These are phyloP conservation scores for Crocuta crocuta DNA, from an alignment of 2,113 vertebrate genomes.

Conservation along the genomic window DNA sequence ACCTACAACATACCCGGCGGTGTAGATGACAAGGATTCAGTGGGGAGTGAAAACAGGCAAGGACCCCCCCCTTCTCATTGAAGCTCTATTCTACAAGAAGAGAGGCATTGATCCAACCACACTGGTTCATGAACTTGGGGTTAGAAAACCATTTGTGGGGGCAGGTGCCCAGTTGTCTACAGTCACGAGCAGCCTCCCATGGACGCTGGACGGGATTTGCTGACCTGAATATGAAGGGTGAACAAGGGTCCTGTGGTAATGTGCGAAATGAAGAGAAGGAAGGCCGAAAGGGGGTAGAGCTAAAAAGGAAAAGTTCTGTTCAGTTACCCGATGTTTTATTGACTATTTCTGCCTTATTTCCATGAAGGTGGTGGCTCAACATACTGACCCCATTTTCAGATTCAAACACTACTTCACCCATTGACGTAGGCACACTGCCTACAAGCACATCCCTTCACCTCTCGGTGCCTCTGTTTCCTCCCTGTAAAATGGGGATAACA, in stretches of 20 bases:
- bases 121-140: background rate
- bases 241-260: background rate
- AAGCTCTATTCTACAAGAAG: background rate
- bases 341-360: background rate
- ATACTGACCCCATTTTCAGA: background rate
- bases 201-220: background rate
- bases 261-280: background rate
- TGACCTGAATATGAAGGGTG: background rate
- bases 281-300: too few species aligned
- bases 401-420: background rate
- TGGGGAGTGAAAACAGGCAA: background rate
- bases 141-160: background rate
- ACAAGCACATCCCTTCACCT: background rate
- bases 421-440: accelerated
- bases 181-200: background rate
- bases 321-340: background rate
- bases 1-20: accelerated
- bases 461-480: background rate
- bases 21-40: background rate
- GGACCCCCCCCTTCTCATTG: background rate
- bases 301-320: background rate
- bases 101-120: background rate
- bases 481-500: background rate
- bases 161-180: background rate
- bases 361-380: background rate